These are phyloP conservation scores for Mallotus villosus DNA, from an alignment of 2,797 vertebrate genomes.

Conservation along the genomic window DNA sequence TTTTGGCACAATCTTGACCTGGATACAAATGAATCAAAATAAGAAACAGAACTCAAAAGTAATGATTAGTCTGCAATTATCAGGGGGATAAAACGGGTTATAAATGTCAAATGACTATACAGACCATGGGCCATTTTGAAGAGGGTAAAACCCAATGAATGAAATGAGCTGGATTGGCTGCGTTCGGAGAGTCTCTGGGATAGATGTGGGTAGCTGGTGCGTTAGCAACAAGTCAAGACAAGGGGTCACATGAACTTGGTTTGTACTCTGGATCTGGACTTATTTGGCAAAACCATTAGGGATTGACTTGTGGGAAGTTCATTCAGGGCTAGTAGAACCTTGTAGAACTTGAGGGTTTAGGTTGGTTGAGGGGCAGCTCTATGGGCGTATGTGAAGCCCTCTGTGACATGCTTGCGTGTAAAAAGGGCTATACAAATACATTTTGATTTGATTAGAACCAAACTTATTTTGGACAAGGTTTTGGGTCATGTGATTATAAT, in stretches of 20 bases:
- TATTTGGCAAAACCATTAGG: not conserved
- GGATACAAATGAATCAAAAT: not conserved
- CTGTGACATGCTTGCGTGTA: too few species aligned
- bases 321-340: not conserved
- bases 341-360: too few species aligned
- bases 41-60: too few species aligned
- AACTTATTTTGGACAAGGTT: not conserved
- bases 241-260: slow-evolving; percentile 24
- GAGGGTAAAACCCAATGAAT: slow-evolving; percentile 23
- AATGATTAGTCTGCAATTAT: too few species aligned
- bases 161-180: slow-evolving; percentile 24
- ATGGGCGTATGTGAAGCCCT: too few species aligned
- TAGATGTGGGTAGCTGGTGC: slow-evolving; percentile 10
- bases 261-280: not conserved
- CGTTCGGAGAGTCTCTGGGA: slow-evolving; percentile 22
- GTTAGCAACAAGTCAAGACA: slow-evolving; percentile 2
- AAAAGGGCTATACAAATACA: too few species aligned
- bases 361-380: too few species aligned
- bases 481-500: not conserved
- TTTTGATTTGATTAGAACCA: too few species aligned
- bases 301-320: not conserved
- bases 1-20: not conserved
- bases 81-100: too few species aligned
- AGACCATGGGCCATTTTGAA: slow-evolving; percentile 19
- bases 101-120: too few species aligned